Percentiles rank a stretch among this genome's conserved stretches.
These are phyloP conservation scores for Melanotaenia pygmaea DNA, from an alignment of 2,797 vertebrate genomes.

Conservation along the genomic window DNA sequence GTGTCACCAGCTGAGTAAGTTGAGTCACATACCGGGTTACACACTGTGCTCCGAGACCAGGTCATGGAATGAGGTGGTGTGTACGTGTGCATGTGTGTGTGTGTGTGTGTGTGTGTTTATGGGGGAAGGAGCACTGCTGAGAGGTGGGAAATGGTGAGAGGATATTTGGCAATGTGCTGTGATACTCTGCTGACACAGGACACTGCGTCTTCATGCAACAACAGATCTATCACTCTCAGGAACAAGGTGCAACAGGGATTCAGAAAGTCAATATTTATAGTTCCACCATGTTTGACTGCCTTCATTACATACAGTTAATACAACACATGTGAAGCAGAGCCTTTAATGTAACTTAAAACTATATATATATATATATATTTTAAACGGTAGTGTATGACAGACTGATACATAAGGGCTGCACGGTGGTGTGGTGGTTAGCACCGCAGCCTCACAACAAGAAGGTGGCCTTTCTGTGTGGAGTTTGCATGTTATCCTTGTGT, in stretches of 20 bases:
- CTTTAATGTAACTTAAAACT: not conserved
- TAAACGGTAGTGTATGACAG: too few relatives aligned
- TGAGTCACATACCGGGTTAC: conserved; percentile 54
- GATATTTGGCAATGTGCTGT: conserved; percentile 71
- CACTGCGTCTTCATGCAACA: conserved; percentile 64
- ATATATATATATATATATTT: not conserved
- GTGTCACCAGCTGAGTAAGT: not conserved
- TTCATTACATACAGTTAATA: not conserved
- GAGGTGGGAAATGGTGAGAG: conserved; percentile 62
- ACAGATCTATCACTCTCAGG: conserved; percentile 43
- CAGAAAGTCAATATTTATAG: conserved; percentile 28
- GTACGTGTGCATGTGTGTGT: conserved; percentile 21
- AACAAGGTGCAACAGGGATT: conserved; percentile 26
- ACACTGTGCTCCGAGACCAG: conserved; percentile 45
- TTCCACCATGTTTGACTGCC: conserved; percentile 16
- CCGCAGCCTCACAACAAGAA: too few relatives aligned
- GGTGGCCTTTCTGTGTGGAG: too few relatives aligned
- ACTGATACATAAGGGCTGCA: too few relatives aligned
- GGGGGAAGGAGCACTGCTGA: conserved; percentile 43
- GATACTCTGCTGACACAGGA: conserved; percentile 70
- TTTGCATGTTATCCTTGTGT: too few relatives aligned
- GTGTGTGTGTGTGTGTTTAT: conserved; percentile 23
- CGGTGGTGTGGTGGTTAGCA: too few relatives aligned
- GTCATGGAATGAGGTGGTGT: conserved; percentile 32
- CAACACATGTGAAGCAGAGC: not conserved